These are phyloP conservation scores for Thera britannica DNA, from an alignment of 2,888 invertebrate species.

Conservation along the genomic window DNA sequence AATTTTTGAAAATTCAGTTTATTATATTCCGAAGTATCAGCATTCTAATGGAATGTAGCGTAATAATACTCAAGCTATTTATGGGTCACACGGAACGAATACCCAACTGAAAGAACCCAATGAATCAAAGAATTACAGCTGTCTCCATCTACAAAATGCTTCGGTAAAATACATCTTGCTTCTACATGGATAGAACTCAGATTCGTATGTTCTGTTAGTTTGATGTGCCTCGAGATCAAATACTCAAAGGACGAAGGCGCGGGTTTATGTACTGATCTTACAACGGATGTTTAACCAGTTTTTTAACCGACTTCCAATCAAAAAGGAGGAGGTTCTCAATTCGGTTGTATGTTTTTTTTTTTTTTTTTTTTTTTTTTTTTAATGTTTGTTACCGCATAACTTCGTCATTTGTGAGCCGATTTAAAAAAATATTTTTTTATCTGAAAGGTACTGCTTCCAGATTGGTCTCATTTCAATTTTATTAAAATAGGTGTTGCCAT, in stretches of 20 bases:
- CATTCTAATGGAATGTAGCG: background rate
- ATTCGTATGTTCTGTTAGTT: background rate
- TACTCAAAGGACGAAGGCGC: background rate
- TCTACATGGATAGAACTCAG: background rate
- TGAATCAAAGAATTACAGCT: conserved; percentile 20
- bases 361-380: too few relatives aligned
- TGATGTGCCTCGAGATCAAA: background rate
- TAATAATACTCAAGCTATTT: background rate
- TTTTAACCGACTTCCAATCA: background rate
- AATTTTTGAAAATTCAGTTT: too few relatives aligned
- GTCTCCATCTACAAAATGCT: background rate
- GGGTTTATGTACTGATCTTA: background rate
- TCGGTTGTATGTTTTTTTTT: too few relatives aligned
- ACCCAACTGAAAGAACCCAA: conserved; percentile 7
- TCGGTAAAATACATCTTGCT: background rate
- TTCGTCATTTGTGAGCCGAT: too few relatives aligned
- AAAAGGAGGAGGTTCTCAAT: too few relatives aligned
- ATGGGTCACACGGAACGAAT: background rate
- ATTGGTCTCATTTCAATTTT: too few relatives aligned
- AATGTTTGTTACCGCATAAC: too few relatives aligned
- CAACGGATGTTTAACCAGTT: background rate
- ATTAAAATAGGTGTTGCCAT: too few relatives aligned
- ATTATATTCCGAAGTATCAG: too few relatives aligned
- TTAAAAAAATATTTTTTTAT: too few relatives aligned
- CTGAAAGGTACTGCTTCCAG: too few relatives aligned